A percentile compares a stretch with the other conserved stretches of the same genome.
Conservation (phyloP, 2,888 invertebrate genomes). For the Selenia dentaria region DNA sequence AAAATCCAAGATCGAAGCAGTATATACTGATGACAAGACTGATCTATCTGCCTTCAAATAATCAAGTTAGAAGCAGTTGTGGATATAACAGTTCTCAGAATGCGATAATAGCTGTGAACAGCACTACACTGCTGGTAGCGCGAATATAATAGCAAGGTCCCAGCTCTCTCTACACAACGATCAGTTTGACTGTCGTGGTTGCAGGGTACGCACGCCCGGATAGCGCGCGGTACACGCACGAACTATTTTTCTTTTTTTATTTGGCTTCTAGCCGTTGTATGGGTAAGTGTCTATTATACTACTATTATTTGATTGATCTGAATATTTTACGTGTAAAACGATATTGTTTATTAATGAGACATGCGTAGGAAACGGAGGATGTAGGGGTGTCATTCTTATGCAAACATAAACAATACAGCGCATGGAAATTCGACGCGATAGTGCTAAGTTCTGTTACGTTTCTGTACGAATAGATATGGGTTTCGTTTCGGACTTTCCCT, state of each 20-base stretch:
- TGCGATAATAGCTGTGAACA: constrained; percentile 12
- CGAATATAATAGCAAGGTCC: constrained; percentile 64
- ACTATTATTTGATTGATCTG: constrained; percentile 12
- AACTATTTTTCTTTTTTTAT: constrained; percentile 82
- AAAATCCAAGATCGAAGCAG: not conserved
- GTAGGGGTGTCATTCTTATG: constrained; percentile 10
- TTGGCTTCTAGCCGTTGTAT: constrained; percentile 86
- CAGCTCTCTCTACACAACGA: constrained; percentile 55
- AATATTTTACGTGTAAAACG: not conserved
- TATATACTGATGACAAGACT: not conserved
- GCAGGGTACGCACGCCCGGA: constrained; percentile 57
- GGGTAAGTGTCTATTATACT: constrained; percentile 63
- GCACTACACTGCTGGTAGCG: constrained; percentile 40
- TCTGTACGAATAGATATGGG: not conserved
- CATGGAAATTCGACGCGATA: constrained; percentile 27
- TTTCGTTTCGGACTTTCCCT: constrained; percentile 4
- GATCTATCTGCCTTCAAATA: not conserved
- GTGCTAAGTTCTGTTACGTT: constrained; percentile 1
- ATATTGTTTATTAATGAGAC: constrained; percentile 3
- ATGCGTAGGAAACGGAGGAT: constrained; percentile 19
- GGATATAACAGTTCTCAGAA: constrained; percentile 18
- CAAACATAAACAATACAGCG: constrained; percentile 33
- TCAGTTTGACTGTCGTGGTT: constrained; percentile 72
- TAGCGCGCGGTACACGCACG: constrained; percentile 72
- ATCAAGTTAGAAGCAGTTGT: constrained; percentile 14